phyloP scores from a whole-genome alignment of 1,140 invertebrate species.

The Solen grandis region DNA sequence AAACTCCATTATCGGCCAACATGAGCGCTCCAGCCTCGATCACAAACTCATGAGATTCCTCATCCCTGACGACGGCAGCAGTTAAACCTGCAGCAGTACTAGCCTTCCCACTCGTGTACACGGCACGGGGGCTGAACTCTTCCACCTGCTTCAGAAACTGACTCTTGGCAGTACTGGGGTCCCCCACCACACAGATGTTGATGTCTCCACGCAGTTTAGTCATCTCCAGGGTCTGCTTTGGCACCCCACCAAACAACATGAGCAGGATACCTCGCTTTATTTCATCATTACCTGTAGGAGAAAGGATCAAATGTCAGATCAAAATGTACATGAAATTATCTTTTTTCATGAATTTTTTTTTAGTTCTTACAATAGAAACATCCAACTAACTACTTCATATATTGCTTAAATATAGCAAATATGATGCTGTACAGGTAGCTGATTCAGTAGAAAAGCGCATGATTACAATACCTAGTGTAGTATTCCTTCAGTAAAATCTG shows the following conservation, averaged over 20 bases:
- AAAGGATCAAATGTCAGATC: no score
- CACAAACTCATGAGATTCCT: slow-evolving; percentile 99
- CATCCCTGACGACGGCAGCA: slow-evolving; percentile 95
- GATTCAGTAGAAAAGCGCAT: no score
- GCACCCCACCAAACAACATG: slow-evolving; percentile 99
- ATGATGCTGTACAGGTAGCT: no score
- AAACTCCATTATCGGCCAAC: slow-evolving; percentile 99
- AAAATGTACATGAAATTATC: no score
- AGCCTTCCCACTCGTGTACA: slow-evolving; percentile 99
- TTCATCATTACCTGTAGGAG: slow-evolving; percentile 90
- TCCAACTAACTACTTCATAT: no score
- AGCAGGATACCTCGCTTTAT: slow-evolving; percentile 96
- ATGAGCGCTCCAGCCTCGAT: slow-evolving; percentile 99
- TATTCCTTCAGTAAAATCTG: no score
- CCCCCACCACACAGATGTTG: slow-evolving; percentile 98
- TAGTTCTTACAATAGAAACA: no score
- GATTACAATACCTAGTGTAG: no score
- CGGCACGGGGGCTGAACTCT: slow-evolving; percentile 96
- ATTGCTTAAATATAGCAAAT: no score
- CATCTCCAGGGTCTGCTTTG: slow-evolving; percentile 96
- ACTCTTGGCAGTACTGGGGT: slow-evolving; percentile 99
- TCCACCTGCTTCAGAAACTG: slow-evolving; percentile 98
- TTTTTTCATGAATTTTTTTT: no score
- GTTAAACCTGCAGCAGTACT: slow-evolving; percentile 98
- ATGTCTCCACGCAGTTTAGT: slow-evolving; percentile 95